Percentiles rank a stretch among this genome's conserved stretches.
These are phyloP conservation scores for Thymallus thymallus DNA, from an alignment of 2,113 vertebrate genomes.

Conservation along the genomic window DNA sequence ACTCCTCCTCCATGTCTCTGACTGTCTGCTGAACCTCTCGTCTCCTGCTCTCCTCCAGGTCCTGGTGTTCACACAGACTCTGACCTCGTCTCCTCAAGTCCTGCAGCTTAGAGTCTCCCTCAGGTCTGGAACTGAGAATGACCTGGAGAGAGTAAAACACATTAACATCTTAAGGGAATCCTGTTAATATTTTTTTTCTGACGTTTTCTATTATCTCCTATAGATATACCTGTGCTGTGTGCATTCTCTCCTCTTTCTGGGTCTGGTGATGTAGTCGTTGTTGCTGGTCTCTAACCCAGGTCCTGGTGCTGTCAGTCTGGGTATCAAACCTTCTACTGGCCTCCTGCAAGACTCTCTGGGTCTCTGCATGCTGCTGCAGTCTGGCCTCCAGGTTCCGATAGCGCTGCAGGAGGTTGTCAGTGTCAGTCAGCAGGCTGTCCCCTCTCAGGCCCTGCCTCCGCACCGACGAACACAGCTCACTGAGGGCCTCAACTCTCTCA, in stretches of 20 bases:
- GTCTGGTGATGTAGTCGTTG: constrained; percentile 19
- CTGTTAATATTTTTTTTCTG: too few species aligned
- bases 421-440: constrained; percentile 67
- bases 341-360: constrained; percentile 44
- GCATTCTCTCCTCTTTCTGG: constrained; percentile 40
- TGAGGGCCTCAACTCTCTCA: constrained; percentile 45
- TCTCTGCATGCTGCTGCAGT: constrained; percentile 49
- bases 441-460: constrained; percentile 65
- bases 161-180: neutral
- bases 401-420: constrained; percentile 63
- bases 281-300: constrained; percentile 53
- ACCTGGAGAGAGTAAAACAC: neutral
- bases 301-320: constrained; percentile 38
- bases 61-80: constrained; percentile 30
- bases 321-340: constrained; percentile 28
- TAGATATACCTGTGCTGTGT: constrained; percentile 57
- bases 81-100: constrained; percentile 20
- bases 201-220: neutral
- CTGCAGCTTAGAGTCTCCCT: constrained; percentile 38
- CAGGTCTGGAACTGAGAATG: neutral
- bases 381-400: constrained; percentile 61
- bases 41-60: constrained; percentile 40
- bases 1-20: constrained; percentile 38
- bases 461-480: constrained; percentile 54
- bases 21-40: constrained; percentile 22